Percentiles rank a stretch among this genome's conserved stretches.
These are phyloP conservation scores for Melanaphis sacchari DNA, from an alignment of 1,140 invertebrate species.

Conservation along the genomic window DNA sequence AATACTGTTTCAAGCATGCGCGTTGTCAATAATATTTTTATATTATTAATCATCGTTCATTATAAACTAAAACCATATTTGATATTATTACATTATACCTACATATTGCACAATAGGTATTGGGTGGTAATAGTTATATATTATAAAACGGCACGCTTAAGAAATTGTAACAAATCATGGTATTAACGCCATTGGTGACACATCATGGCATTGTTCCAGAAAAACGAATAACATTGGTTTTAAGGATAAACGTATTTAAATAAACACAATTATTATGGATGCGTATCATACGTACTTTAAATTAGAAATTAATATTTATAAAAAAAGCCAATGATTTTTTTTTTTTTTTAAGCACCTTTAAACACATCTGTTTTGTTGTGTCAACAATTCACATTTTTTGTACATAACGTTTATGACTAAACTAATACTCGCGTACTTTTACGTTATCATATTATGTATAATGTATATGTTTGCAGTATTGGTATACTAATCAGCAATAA, in stretches of 20 bases:
- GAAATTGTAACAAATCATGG: neutral
- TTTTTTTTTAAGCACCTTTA: neutral
- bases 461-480: too few relatives aligned
- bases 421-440: neutral
- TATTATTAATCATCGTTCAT: neutral
- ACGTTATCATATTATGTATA: neutral
- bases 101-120: neutral
- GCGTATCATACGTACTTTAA: neutral
- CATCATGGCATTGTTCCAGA: neutral
- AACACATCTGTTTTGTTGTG: neutral
- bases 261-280: neutral
- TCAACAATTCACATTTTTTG: neutral
- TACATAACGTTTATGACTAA: neutral
- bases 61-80: neutral
- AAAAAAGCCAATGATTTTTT: neutral
- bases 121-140: neutral
- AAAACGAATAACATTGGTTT: neutral
- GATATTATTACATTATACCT: neutral
- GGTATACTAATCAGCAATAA: neutral
- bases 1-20: neutral
- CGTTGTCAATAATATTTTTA: neutral
- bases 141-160: neutral
- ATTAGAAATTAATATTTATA: slow-evolving; percentile 10
- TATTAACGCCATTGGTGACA: neutral
- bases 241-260: neutral